Evolutionary conservation across 2,888 invertebrate species (phyloP).

Genomic region (Sinelater perroti): DNA sequence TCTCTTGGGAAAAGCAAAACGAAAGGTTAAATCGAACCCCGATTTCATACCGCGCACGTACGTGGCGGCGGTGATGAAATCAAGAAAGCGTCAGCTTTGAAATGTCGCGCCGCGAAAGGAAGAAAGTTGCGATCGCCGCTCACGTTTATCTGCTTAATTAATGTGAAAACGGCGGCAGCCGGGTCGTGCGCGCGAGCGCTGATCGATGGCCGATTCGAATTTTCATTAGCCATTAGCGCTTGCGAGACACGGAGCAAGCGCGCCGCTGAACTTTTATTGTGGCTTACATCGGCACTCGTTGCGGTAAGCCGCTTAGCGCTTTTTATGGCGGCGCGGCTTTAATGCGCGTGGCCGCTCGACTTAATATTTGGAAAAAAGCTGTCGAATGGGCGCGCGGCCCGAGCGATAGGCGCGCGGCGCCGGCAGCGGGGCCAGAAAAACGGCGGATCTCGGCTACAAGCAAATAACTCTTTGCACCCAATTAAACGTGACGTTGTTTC

Average conservation of each 20-base stretch:
- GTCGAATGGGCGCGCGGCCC: constrained; percentile 10
- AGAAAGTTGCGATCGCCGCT: no score
- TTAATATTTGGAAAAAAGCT: constrained; percentile 18
- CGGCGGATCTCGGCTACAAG: constrained; percentile 37
- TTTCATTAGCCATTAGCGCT: background rate
- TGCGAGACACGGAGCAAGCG: background rate
- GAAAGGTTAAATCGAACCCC: constrained; percentile 12
- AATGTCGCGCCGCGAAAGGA: constrained; percentile 4
- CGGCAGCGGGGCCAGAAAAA: constrained; percentile 32
- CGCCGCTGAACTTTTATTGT: no score
- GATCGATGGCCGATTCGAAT: background rate
- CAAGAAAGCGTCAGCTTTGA: constrained; percentile 2
- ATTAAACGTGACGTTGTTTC: constrained; percentile 44
- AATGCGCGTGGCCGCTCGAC: constrained; percentile 7
- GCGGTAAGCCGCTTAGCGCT: constrained; percentile 6
- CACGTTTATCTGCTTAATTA: background rate
- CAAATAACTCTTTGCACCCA: constrained; percentile 47
- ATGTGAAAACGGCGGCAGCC: background rate
- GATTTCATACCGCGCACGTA: constrained; percentile 5
- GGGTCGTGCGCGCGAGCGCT: no score
- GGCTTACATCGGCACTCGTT: no score
- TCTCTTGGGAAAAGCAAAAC: constrained; percentile 2
- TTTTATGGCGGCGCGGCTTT: constrained; percentile 10
- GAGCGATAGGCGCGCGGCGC: constrained; percentile 22
- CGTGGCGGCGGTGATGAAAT: constrained; percentile 9